phyloP scores from a whole-genome alignment of 2,113 vertebrate genomes.

The Lagopus muta region DNA sequence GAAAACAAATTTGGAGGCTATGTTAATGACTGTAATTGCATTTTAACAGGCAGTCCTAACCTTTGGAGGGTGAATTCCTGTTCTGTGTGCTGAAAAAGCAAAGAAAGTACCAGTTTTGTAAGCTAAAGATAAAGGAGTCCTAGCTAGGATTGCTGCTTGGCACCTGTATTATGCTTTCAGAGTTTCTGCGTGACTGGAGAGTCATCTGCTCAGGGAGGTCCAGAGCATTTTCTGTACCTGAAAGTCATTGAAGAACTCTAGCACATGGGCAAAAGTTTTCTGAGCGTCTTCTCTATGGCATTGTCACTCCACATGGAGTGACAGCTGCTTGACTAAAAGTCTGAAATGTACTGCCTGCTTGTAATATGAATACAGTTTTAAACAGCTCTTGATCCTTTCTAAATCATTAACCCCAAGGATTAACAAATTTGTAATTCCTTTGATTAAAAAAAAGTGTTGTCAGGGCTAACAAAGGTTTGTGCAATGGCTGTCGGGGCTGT shows the following conservation, averaged over 20 bases:
- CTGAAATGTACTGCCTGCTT: conserved; percentile 47
- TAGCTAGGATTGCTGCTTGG: neutral
- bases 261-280: neutral
- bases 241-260: neutral
- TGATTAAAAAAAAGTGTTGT: conserved; percentile 1
- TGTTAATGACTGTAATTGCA: neutral
- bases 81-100: neutral
- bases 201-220: neutral
- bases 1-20: neutral
- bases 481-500: conserved; percentile 48
- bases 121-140: neutral
- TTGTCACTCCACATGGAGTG: neutral
- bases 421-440: conserved; percentile 64
- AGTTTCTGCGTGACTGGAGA: neutral
- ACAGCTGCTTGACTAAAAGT: neutral
- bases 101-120: neutral
- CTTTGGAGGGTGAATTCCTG: neutral
- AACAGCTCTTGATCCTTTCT: conserved; percentile 40
- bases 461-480: conserved; percentile 36
- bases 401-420: conserved; percentile 46
- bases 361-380: conserved; percentile 36
- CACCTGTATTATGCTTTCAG: neutral
- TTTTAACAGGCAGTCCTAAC: neutral
- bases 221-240: neutral
- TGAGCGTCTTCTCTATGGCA: neutral